Percentiles rank a stretch among this genome's conserved stretches.
These are phyloP conservation scores for Drosophila pseudotakahashii DNA, from an alignment of 2,888 invertebrate genomes.

Conservation along the genomic window DNA sequence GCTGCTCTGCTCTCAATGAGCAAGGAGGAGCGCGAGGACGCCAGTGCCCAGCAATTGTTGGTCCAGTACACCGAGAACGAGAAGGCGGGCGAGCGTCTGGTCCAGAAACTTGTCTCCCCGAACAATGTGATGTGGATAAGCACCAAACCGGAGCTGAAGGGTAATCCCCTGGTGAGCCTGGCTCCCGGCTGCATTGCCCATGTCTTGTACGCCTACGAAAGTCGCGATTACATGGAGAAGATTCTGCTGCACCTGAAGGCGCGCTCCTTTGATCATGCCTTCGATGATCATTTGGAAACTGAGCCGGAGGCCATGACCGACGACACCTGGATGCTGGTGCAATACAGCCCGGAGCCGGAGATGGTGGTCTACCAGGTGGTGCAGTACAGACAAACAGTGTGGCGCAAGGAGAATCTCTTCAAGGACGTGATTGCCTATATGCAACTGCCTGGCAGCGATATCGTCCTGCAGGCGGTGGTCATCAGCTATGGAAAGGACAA, in stretches of 20 bases:
- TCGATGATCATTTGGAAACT: slow-evolving; percentile 48
- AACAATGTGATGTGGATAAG: slow-evolving; percentile 50
- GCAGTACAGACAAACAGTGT: slow-evolving; percentile 59
- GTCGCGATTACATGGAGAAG: slow-evolving; percentile 60
- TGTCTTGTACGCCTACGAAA: slow-evolving; percentile 60
- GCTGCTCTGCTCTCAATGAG: slow-evolving; percentile 52
- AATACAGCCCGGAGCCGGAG: slow-evolving; percentile 68
- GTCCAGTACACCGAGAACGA: slow-evolving; percentile 64
- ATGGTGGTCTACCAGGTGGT: slow-evolving; percentile 69
- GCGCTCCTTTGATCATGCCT: slow-evolving; percentile 62
- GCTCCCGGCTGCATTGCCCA: slow-evolving; percentile 48
- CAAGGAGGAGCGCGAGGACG: slow-evolving; percentile 38
- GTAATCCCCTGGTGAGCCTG: slow-evolving; percentile 48
- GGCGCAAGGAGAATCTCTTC: slow-evolving; percentile 67
- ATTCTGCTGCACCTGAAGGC: slow-evolving; percentile 63
- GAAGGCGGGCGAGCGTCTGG: slow-evolving; percentile 39
- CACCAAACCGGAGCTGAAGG: slow-evolving; percentile 38
- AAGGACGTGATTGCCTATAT: slow-evolving; percentile 75
- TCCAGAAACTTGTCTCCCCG: slow-evolving; percentile 61
- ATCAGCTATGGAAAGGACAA: slow-evolving; percentile 59
- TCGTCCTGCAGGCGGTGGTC: slow-evolving; percentile 69
- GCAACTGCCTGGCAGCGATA: slow-evolving; percentile 44
- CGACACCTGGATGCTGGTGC: slow-evolving; percentile 72
- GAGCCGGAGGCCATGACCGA: slow-evolving; percentile 36
- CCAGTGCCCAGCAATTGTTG: slow-evolving; percentile 40